Conservation (phyloP, 2,888 invertebrate species). For the Eupithecia dodoneata region DNA sequence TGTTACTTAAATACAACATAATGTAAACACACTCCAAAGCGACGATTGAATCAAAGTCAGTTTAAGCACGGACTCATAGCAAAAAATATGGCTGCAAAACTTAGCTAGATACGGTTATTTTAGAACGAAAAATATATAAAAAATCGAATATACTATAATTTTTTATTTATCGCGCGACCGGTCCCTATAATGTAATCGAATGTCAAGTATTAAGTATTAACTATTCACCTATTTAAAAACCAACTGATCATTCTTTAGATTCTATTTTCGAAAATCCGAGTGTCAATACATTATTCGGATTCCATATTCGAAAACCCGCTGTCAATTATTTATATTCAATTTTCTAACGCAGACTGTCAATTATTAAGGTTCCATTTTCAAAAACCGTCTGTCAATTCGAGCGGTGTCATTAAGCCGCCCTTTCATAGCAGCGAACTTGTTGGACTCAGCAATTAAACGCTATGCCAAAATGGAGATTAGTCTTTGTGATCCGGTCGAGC, state of each 20-base stretch:
- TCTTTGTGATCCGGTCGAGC: conserved; percentile 10
- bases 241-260: neutral
- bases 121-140: too few relatives aligned
- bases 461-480: conserved; percentile 23
- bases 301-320: neutral
- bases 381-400: conserved; percentile 1
- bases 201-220: too few relatives aligned
- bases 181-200: too few relatives aligned
- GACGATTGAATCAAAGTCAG: too few relatives aligned
- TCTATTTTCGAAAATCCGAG: neutral
- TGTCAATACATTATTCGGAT: neutral
- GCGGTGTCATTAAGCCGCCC: neutral
- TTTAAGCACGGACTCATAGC: too few relatives aligned
- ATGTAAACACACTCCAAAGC: too few relatives aligned
- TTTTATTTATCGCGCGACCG: too few relatives aligned
- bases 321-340: neutral
- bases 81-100: too few relatives aligned
- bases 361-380: neutral
- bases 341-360: neutral
- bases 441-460: conserved; percentile 23
- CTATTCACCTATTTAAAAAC: neutral
- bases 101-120: too few relatives aligned
- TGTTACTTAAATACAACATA: too few relatives aligned
- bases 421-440: conserved; percentile 13
- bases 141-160: too few relatives aligned